phyloP scores from a whole-genome alignment of 2,113 vertebrate species.

The Tretioscincus oriximinensis region DNA sequence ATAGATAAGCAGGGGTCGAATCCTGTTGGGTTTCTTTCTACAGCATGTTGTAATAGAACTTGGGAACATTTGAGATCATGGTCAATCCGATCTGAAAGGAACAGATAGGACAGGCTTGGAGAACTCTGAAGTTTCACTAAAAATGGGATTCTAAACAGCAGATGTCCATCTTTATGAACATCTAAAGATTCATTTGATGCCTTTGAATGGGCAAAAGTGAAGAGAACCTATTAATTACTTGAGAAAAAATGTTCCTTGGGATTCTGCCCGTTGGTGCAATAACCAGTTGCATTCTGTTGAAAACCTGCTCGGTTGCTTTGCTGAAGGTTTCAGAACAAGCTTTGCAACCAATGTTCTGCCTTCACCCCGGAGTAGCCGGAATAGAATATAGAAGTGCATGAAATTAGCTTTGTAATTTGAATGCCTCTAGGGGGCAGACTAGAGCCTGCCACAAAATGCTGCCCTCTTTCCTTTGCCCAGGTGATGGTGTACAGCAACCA shows the following conservation, averaged over 20 bases:
- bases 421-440: not conserved
- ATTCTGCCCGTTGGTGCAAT: not conserved
- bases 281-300: not conserved
- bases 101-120: too few species aligned
- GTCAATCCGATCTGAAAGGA: too few species aligned
- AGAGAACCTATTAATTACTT: not conserved
- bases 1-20: too few species aligned
- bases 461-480: constrained; percentile 43
- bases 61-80: too few species aligned
- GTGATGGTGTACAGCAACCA: constrained; percentile 63
- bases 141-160: too few species aligned
- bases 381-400: not conserved
- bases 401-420: not conserved
- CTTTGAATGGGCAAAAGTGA: not conserved
- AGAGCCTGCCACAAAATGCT: not conserved
- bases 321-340: too few species aligned
- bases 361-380: not conserved
- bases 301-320: not conserved
- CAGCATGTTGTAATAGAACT: too few species aligned
- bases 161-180: too few species aligned
- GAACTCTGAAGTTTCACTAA: too few species aligned
- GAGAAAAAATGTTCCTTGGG: too few species aligned
- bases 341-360: too few species aligned
- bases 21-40: too few species aligned
- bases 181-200: not conserved